Evolutionary conservation across 2,113 vertebrate species (phyloP).

Genomic region (Oncorhynchus gorbuscha): DNA sequence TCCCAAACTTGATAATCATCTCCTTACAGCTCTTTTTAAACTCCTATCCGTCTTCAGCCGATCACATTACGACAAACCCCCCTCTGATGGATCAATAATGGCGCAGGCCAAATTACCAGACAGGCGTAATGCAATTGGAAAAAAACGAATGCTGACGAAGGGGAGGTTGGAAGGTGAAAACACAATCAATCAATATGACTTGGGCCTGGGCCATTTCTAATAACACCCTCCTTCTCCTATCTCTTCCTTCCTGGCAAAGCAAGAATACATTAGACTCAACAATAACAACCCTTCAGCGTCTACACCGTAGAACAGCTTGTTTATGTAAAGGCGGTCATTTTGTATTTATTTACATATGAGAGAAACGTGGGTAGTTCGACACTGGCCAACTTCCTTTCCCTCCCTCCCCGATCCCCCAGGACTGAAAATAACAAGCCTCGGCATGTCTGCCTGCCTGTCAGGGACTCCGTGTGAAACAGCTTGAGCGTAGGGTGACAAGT

Average conservation of each 20-base stretch:
- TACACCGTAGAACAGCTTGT: neutral
- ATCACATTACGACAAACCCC: conserved; percentile 17
- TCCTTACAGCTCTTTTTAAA: conserved; percentile 30
- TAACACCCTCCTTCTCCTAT: neutral
- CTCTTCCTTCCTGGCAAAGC: neutral
- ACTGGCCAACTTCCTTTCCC: neutral
- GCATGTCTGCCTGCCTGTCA: neutral
- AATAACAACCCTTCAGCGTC: neutral
- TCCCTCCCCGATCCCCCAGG: neutral
- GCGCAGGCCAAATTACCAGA: too few species aligned
- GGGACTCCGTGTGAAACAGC: neutral
- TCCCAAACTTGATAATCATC: neutral
- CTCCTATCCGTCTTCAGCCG: conserved; percentile 30
- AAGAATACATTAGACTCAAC: neutral
- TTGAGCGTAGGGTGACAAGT: neutral
- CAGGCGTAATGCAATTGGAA: too few species aligned
- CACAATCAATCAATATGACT: too few species aligned
- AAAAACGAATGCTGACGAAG: too few species aligned
- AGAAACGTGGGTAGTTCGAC: conserved; percentile 15
- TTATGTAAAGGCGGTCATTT: neutral
- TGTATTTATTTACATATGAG: conserved; percentile 1
- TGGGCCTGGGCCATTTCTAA: too few species aligned
- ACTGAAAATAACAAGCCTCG: neutral
- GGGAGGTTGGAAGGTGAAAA: too few species aligned
- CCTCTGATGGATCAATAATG: too few species aligned